These are phyloP conservation scores for Harpalus rubripes DNA, from an alignment of 2,888 invertebrate genomes.

Conservation along the genomic window DNA sequence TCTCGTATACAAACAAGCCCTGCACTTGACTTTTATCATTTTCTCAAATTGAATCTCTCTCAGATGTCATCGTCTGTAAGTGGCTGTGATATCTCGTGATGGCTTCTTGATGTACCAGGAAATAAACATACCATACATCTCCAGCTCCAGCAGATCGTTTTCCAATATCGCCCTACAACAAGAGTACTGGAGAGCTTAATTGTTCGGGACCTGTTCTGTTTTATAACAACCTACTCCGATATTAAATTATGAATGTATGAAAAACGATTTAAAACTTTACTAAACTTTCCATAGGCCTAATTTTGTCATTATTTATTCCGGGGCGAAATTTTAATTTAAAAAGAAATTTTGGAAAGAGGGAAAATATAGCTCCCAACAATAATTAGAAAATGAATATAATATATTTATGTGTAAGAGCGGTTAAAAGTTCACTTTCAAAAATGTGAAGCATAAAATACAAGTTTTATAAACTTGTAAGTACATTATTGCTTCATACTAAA, in stretches of 20 bases:
- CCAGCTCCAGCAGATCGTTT: neutral
- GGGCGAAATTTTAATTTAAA: neutral
- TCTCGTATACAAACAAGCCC: neutral
- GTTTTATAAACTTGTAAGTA: no score
- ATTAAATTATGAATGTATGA: conserved; percentile 63
- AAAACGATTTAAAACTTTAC: conserved; percentile 60
- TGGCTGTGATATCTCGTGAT: conserved; percentile 23
- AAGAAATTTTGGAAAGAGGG: neutral
- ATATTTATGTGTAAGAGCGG: no score
- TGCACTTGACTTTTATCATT: neutral
- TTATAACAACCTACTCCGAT: conserved; percentile 11
- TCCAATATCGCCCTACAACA: neutral
- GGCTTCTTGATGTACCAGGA: conserved; percentile 57
- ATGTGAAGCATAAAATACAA: no score
- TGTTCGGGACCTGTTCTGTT: conserved; percentile 10
- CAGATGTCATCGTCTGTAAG: neutral
- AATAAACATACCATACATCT: conserved; percentile 32
- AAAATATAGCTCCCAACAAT: no score
- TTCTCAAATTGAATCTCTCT: neutral
- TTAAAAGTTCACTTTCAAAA: no score
- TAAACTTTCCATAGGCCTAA: neutral
- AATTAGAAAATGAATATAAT: no score
- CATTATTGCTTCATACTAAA: no score
- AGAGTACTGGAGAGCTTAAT: neutral
- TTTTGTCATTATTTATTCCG: conserved; percentile 56